A percentile compares a stretch with the other conserved stretches of the same genome.
phyloP scores from a whole-genome alignment of 2,797 vertebrate species.

The Pseudopleuronectes americanus region DNA sequence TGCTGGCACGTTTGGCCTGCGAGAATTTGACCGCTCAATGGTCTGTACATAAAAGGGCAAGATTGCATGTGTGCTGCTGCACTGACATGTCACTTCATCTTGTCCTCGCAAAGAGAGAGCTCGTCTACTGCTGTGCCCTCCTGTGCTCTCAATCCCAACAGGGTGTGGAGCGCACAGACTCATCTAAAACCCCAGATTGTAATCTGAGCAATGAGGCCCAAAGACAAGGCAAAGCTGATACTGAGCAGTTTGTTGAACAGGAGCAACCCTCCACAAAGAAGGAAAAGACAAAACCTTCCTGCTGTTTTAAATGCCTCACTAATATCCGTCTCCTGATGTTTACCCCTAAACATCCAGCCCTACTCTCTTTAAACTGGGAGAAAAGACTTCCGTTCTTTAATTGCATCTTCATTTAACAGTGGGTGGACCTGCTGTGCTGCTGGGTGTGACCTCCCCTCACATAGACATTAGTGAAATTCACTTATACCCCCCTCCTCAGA shows the following conservation, averaged over 20 bases:
- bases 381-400: conserved; percentile 11
- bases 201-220: conserved; percentile 5
- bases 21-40: conserved; percentile 32
- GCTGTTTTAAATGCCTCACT: conserved; percentile 30
- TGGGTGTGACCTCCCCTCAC: conserved; percentile 6
- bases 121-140: conserved; percentile 3
- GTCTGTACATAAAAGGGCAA: conserved; percentile 27
- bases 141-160: conserved; percentile 13
- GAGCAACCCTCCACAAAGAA: neutral
- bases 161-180: neutral
- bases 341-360: conserved; percentile 10
- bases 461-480: conserved; percentile 1
- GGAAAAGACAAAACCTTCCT: neutral
- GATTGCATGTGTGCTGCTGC: conserved; percentile 24
- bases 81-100: conserved; percentile 34
- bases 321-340: conserved; percentile 17
- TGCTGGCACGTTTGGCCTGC: conserved; percentile 35
- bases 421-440: conserved; percentile 26
- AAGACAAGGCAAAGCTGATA: neutral
- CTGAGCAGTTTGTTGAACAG: conserved; percentile 9
- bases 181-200: conserved; percentile 8
- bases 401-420: conserved; percentile 22
- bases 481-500: neutral
- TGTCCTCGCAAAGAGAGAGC: conserved; percentile 16
- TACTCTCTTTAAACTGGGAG: neutral